These are phyloP conservation scores for Amblyjoppa fuscipennis DNA, from an alignment of 2,888 invertebrate genomes.

Conservation along the genomic window DNA sequence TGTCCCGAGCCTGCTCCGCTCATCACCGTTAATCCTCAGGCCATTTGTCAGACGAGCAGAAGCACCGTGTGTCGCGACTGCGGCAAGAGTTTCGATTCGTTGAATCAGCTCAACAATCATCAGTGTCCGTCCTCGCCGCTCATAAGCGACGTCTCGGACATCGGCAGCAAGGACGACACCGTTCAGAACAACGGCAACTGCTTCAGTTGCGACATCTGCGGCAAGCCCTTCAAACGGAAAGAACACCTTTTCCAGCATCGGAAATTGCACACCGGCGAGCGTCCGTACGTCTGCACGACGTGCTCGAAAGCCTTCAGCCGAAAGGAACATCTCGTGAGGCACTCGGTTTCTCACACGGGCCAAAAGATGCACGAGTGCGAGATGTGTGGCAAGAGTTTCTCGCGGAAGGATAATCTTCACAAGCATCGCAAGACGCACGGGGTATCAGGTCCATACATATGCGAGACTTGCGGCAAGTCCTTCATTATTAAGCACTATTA, in stretches of 20 bases:
- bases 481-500: slow-evolving; percentile 90
- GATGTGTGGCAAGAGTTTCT: slow-evolving; percentile 87
- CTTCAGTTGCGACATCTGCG: slow-evolving; percentile 87
- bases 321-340: slow-evolving; percentile 90
- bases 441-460: slow-evolving; percentile 87
- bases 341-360: slow-evolving; percentile 89
- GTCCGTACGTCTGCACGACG: slow-evolving; percentile 89
- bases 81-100: slow-evolving; percentile 80
- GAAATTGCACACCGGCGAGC: slow-evolving; percentile 89
- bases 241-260: slow-evolving; percentile 90
- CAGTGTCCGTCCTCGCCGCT: slow-evolving; percentile 71
- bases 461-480: slow-evolving; percentile 89
- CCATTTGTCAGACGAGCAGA: slow-evolving; percentile 77
- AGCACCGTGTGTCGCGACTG: slow-evolving; percentile 82
- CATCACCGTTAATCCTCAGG: slow-evolving; percentile 82
- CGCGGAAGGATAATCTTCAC: slow-evolving; percentile 87
- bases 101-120: slow-evolving; percentile 80
- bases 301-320: slow-evolving; percentile 90
- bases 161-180: slow-evolving; percentile 69
- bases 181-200: slow-evolving; percentile 73
- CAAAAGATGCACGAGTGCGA: slow-evolving; percentile 89
- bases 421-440: slow-evolving; percentile 88
- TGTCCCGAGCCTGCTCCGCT: slow-evolving; percentile 79
- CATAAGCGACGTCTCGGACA: slow-evolving; percentile 77
- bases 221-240: slow-evolving; percentile 89